A percentile compares a stretch with the other conserved stretches of the same genome.
Conservation (phyloP, 2,113 vertebrate species). For the Lamprotornis superbus region DNA sequence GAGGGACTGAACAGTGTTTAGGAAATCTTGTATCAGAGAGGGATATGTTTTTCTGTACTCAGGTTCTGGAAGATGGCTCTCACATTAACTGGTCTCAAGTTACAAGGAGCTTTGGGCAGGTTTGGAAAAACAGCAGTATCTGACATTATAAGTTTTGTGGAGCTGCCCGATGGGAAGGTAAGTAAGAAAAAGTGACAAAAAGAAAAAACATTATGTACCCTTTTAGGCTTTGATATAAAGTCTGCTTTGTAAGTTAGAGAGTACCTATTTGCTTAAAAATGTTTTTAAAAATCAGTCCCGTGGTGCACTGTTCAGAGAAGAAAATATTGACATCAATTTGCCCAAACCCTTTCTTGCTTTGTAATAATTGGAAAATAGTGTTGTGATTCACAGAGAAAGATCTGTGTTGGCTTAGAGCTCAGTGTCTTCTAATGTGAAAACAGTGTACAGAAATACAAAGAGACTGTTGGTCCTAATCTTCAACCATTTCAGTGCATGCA, state of each 20-base stretch:
- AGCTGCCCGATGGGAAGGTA: conserved; percentile 93
- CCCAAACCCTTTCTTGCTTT: not conserved
- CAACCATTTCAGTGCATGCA: not conserved
- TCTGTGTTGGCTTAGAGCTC: not conserved
- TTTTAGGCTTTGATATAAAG: not conserved
- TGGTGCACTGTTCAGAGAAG: not conserved
- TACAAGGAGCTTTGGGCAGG: conserved; percentile 86
- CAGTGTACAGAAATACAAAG: not conserved
- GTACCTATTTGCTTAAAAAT: not conserved
- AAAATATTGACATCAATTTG: not conserved
- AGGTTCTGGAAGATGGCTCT: conserved; percentile 94
- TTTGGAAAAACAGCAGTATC: conserved; percentile 88
- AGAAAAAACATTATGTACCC: not conserved
- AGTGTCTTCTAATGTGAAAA: not conserved
- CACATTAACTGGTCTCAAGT: conserved; percentile 89
- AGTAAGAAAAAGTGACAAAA: not conserved
- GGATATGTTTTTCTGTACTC: not conserved
- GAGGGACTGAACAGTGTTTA: not conserved
- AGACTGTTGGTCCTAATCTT: not conserved
- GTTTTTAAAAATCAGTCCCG: not conserved
- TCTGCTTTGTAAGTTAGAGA: not conserved
- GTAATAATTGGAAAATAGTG: not conserved
- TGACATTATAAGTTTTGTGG: conserved; percentile 86
- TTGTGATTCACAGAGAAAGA: not conserved
- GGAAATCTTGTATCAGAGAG: not conserved